Percentiles rank a stretch among this genome's conserved stretches.
Conservation (phyloP, 2,113 vertebrate genomes). For the Peromyscus californicus region DNA sequence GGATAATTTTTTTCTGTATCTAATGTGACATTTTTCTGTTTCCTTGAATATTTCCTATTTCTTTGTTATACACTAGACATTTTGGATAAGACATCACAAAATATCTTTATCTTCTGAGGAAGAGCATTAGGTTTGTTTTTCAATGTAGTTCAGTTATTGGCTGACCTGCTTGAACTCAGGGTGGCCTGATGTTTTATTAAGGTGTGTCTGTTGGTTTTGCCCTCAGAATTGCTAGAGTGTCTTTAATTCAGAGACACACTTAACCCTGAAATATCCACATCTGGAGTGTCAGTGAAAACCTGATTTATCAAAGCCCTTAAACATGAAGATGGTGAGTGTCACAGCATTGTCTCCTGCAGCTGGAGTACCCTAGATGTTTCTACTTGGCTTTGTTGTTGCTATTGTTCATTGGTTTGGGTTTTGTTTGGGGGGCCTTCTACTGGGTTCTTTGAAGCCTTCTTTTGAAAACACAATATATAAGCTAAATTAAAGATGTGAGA, state of each 20-base stretch:
- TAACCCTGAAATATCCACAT: not conserved
- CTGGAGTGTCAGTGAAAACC: not conserved
- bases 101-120: constrained; percentile 16
- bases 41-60: not conserved
- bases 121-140: constrained; percentile 12
- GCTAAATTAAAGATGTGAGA: not conserved
- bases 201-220: constrained; percentile 13
- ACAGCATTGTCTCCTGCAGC: not conserved
- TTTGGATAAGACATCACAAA: not conserved
- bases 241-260: constrained; percentile 31
- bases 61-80: not conserved
- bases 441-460: not conserved
- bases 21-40: not conserved
- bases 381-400: not conserved
- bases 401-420: not conserved
- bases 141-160: not conserved
- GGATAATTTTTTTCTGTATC: constrained; percentile 10
- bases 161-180: not conserved
- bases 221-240: not conserved
- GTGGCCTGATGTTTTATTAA: constrained; percentile 14
- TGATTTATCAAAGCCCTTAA: not conserved
- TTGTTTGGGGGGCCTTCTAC: not conserved
- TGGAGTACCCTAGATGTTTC: not conserved
- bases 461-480: not conserved
- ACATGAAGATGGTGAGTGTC: not conserved